These are phyloP conservation scores for Campopleginae sp. DNA, from an alignment of 2,888 invertebrate genomes.

Conservation along the genomic window DNA sequence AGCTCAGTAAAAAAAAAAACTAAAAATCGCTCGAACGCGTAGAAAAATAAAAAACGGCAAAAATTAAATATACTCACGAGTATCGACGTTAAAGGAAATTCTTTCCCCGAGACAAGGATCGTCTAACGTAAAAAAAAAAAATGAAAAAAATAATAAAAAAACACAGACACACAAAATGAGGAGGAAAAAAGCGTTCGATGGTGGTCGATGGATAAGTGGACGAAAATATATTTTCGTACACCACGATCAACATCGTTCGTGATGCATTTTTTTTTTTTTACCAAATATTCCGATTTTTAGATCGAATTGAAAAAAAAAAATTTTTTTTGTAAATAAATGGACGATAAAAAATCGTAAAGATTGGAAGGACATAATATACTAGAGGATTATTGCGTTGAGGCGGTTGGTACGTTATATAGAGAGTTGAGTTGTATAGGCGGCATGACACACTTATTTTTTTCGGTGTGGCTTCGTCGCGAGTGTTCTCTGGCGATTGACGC, in stretches of 20 bases:
- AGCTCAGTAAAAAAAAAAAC: background rate
- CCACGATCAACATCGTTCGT: background rate
- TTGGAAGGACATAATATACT: constrained; percentile 39
- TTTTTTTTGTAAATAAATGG: background rate
- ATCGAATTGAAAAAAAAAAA: background rate
- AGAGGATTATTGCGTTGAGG: constrained; percentile 54
- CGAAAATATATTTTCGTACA: background rate
- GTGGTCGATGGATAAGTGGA: constrained; percentile 58
- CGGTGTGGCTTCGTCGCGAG: constrained; percentile 65
- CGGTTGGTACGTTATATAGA: background rate
- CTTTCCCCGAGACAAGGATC: constrained; percentile 49
- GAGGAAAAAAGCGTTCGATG: constrained; percentile 46
- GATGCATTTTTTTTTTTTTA: background rate
- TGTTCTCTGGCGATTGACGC: constrained; percentile 47
- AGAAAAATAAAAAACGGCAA: background rate
- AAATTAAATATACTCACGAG: constrained; percentile 50
- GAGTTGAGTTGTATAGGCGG: constrained; percentile 30
- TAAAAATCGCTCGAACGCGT: background rate
- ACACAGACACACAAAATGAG: background rate
- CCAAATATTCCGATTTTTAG: no score
- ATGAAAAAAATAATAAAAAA: background rate
- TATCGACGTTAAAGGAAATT: constrained; percentile 40
- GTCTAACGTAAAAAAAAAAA: constrained; percentile 37
- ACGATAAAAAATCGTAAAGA: background rate
- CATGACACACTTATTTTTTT: constrained; percentile 64